Evolutionary conservation across 2,888 invertebrate genomes (phyloP).

Genomic region (Deilephila elpenor): DNA sequence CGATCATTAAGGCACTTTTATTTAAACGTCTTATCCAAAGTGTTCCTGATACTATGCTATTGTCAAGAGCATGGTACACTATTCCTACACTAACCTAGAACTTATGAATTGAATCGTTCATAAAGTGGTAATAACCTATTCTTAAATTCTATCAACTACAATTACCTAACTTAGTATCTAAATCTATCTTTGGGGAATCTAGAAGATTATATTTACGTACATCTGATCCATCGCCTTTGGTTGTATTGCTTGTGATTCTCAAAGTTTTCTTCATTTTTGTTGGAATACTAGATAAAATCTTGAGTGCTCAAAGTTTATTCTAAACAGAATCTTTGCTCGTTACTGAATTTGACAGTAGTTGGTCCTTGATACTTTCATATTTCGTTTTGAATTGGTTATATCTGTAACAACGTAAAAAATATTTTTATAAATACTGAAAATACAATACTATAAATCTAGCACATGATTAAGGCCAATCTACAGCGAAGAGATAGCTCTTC

Average conservation of each 20-base stretch:
- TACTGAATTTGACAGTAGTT: neutral
- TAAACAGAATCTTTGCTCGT: neutral
- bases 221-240: constrained; percentile 6
- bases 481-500: no score
- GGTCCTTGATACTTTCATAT: neutral
- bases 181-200: constrained; percentile 68
- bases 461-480: no score
- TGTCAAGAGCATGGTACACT: constrained; percentile 37
- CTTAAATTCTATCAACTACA: constrained; percentile 44
- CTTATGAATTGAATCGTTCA: neutral
- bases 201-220: constrained; percentile 42
- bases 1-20: constrained; percentile 78
- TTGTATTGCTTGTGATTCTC: neutral
- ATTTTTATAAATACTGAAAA: neutral
- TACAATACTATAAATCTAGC: no score
- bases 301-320: neutral
- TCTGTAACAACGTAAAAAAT: neutral
- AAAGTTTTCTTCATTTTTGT: neutral
- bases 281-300: neutral
- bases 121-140: constrained; percentile 32
- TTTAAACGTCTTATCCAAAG: constrained; percentile 45
- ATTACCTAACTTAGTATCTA: constrained; percentile 52
- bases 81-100: constrained; percentile 31
- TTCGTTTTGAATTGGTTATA: neutral
- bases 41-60: constrained; percentile 38